Conservation (phyloP, 1,140 invertebrate species). For the Drusus annulatus region DNA sequence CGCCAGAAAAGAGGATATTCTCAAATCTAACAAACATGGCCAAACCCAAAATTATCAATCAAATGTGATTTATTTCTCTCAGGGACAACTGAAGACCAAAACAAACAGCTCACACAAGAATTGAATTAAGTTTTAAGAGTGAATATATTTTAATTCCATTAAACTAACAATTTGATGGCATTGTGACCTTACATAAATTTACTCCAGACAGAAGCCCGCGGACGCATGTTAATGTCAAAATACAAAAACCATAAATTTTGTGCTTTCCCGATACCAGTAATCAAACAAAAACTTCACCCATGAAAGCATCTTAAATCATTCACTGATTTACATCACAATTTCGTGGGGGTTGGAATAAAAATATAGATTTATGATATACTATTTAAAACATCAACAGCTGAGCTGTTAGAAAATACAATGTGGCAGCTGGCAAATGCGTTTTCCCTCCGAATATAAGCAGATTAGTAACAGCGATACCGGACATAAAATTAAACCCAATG, state of each 20-base stretch:
- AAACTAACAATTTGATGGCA: conserved; percentile 23
- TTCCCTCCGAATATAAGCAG: conserved; percentile 24
- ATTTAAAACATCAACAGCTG: conserved; percentile 44
- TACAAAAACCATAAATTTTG: background rate
- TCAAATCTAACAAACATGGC: too few species aligned
- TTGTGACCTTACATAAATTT: conserved; percentile 32
- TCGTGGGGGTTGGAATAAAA: background rate
- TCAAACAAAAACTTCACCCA: too few species aligned
- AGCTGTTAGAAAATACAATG: conserved; percentile 41
- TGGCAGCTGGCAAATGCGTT: conserved; percentile 43
- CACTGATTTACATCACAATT: too few species aligned
- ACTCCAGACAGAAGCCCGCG: background rate
- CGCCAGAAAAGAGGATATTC: too few species aligned
- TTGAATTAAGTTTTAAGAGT: background rate
- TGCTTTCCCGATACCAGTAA: too few species aligned
- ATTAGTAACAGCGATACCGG: background rate
- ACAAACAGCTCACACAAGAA: too few species aligned
- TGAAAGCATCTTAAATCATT: too few species aligned
- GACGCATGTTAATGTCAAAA: conserved; percentile 37
- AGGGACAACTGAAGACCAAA: too few species aligned
- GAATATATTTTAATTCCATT: conserved; percentile 24
- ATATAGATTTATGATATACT: conserved; percentile 30
- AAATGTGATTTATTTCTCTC: too few species aligned
- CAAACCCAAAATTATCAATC: too few species aligned
- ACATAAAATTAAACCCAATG: background rate